Base-by-base conservation (phyloP, 2,888 invertebrate genomes). In the Cataglyphis altisquamis region DNA sequence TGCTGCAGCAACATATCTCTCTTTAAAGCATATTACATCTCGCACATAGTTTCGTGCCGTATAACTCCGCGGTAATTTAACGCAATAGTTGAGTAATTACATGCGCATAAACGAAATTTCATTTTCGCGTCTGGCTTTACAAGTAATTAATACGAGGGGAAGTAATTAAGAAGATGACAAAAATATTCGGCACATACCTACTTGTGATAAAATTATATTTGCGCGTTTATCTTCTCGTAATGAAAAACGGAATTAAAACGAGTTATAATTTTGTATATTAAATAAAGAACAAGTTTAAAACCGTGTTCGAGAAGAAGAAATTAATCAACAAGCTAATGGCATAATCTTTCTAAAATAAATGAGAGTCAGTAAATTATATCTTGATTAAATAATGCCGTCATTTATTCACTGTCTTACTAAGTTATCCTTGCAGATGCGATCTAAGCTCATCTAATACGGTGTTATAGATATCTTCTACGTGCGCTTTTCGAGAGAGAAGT, bases 21-120 rank as follows among this genome's bases (percentile, higher is more conserved):
- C 78, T 80, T 80, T 80, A 80, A 80, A 70, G 60, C 72, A 80
- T 70, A 70, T 70, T 70, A 78, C 60, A 60, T 70, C 60, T 60
- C 72, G 70, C 25, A 70, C 78, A 78, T 78, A 57, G 78, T 78
- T 78, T 45, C 70, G 57, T 55, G 18, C 39, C 41, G 70, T 57
- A 55, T 55, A 57, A 67, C 29, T 52, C 21, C 18, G 21, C 15
- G 60, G 48, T 78, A 68, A 80, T 80, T 80, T 80, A 80, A 70
- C 78, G 36, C 60, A 41, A 45, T 52, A 60, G 60, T 64, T 70
- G 45, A 80, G 60, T 80, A 70, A 80, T 80, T 80, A 70, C 72
- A 60, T 32, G 67, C 70, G 45, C 72, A 60, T 77, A 67, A 25
- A 55, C 36, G 60, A 70, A 70, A 70, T 60, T 70, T 70, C 60